These are phyloP conservation scores for Zaprionus taronus DNA, from an alignment of 1,140 invertebrate species.

Conservation along the genomic window DNA sequence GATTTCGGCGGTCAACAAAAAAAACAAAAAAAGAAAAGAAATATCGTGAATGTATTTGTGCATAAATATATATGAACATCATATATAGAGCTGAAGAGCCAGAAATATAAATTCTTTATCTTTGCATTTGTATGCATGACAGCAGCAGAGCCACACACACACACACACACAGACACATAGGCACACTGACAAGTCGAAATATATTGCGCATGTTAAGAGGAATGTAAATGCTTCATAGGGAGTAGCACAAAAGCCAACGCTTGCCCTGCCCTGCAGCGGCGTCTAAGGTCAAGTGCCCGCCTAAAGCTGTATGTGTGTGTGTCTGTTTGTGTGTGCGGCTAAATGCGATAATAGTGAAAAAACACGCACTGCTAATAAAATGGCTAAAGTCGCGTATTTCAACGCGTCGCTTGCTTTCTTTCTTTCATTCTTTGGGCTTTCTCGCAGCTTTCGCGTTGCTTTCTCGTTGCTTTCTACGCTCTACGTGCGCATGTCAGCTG, in stretches of 20 bases:
- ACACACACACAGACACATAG: constrained; percentile 27
- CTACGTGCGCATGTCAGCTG: constrained; percentile 78
- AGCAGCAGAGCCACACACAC: constrained; percentile 28
- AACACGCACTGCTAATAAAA: constrained; percentile 83
- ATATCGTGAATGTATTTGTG: constrained; percentile 32
- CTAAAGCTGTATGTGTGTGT: neutral
- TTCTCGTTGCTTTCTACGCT: constrained; percentile 4
- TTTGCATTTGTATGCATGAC: constrained; percentile 75
- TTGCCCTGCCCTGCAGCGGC: constrained; percentile 23
- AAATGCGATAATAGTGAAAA: constrained; percentile 76
- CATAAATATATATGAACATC: constrained; percentile 26
- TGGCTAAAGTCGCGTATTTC: constrained; percentile 73
- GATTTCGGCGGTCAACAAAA: constrained; percentile 46
- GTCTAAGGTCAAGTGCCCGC: constrained; percentile 66
- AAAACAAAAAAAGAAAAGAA: constrained; percentile 25
- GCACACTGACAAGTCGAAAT: constrained; percentile 62
- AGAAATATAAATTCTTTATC: constrained; percentile 62
- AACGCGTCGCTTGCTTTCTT: constrained; percentile 46
- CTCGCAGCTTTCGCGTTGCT: constrained; percentile 1
- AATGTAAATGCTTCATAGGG: constrained; percentile 67
- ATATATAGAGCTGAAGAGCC: constrained; percentile 31
- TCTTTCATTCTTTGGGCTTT: constrained; percentile 14
- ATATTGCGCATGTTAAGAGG: constrained; percentile 76
- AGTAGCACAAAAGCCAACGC: constrained; percentile 57
- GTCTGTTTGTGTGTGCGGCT: constrained; percentile 22